These are phyloP conservation scores for Anguilla japonica DNA, from an alignment of 2,113 vertebrate species.

Conservation along the genomic window DNA sequence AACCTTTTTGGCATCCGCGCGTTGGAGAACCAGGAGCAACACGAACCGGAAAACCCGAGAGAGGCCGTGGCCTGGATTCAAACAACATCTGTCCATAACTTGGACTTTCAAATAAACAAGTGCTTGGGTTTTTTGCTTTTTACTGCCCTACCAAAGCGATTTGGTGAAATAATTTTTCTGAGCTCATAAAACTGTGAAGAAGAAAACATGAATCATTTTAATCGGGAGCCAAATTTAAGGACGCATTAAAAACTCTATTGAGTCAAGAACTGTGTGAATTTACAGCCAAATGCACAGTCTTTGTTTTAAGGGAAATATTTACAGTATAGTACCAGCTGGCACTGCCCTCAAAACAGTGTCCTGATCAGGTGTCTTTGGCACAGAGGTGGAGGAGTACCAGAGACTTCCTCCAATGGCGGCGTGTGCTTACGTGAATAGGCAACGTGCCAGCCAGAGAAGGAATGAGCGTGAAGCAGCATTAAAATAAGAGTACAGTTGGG, in stretches of 20 bases:
- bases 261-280: no score
- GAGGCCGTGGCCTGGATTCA: not conserved
- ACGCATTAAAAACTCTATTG: no score
- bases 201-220: not conserved
- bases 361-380: not conserved
- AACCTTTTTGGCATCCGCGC: not conserved
- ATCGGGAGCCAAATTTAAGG: no score
- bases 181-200: not conserved
- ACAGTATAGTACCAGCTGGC: not conserved
- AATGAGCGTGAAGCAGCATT: conserved; percentile 48
- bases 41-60: not conserved
- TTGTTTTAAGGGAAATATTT: no score
- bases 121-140: not conserved
- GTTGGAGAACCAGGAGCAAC: not conserved
- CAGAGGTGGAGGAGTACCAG: no score
- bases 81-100: not conserved
- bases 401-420: not conserved
- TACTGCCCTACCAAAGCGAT: not conserved
- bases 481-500: conserved; percentile 39
- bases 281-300: no score
- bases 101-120: not conserved
- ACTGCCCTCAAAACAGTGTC: not conserved
- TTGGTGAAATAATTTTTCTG: not conserved
- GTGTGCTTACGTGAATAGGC: conserved; percentile 37
- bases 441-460: conserved; percentile 49